Conservation (phyloP, 2,113 vertebrate species). For the Rhizomys pruinosus region DNA sequence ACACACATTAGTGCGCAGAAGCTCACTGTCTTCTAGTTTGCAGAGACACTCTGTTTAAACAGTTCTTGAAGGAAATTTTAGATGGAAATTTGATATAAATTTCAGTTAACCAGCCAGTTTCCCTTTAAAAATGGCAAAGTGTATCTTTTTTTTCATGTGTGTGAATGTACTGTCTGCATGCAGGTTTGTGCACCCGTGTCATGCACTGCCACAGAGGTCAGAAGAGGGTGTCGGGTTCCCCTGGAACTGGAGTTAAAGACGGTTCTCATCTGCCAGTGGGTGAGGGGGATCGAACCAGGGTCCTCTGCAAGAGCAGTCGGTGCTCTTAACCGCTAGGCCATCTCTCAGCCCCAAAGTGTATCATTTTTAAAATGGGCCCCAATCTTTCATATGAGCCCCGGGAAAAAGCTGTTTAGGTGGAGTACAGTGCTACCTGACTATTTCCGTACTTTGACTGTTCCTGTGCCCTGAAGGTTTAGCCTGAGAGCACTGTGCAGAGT, state of each 20-base stretch:
- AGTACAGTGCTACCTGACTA: rapidly evolving
- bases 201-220: no score
- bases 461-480: not conserved
- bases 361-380: not conserved
- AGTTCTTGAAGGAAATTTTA: no score
- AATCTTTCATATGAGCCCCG: not conserved
- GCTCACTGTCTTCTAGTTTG: not conserved
- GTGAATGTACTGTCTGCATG: no score
- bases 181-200: no score
- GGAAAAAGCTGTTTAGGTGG: not conserved
- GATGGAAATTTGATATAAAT: not conserved
- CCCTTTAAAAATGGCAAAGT: constrained; percentile 17
- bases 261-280: no score
- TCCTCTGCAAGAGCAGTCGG: no score
- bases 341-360: no score
- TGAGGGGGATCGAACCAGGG: no score
- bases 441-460: not conserved
- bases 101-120: not conserved
- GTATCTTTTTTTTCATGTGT: not conserved
- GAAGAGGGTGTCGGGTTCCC: no score
- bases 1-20: not conserved
- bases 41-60: not conserved
- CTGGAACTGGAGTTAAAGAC: no score
- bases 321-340: no score
- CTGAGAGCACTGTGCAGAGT: not conserved